Conservation (phyloP, 2,888 invertebrate genomes). For the Schrankia costaestrigalis region DNA sequence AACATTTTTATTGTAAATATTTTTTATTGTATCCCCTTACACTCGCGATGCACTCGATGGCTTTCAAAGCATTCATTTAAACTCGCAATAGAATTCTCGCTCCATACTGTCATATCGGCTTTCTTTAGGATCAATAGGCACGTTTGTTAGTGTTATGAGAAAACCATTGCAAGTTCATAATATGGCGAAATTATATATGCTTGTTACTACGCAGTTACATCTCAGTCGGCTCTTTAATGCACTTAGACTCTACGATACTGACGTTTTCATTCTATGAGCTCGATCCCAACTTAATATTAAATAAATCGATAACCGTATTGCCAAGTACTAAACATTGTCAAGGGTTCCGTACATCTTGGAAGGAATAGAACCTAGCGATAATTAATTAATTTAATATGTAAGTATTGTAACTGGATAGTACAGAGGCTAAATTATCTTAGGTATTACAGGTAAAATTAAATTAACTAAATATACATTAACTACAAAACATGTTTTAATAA, state of each 20-base stretch:
- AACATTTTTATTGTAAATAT: conserved; percentile 80
- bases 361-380: background rate
- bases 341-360: background rate
- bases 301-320: conserved; percentile 5
- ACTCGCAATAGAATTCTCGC: conserved; percentile 43
- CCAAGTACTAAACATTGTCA: conserved; percentile 9
- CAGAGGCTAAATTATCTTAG: background rate
- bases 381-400: background rate
- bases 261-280: conserved; percentile 47
- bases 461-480: conserved; percentile 10
- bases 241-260: conserved; percentile 54
- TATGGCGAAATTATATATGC: conserved; percentile 58
- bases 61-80: conserved; percentile 51
- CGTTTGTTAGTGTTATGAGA: conserved; percentile 30
- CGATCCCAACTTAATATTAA: conserved; percentile 14
- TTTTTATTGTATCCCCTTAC: conserved; percentile 75
- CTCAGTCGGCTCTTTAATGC: conserved; percentile 66
- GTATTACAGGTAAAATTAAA: conserved; percentile 3
- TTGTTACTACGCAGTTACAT: conserved; percentile 41
- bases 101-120: conserved; percentile 13
- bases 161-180: conserved; percentile 52
- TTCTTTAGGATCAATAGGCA: conserved; percentile 38
- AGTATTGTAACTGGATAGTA: background rate
- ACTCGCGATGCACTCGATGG: conserved; percentile 66
- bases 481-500: too few species aligned